A percentile compares a stretch with the other conserved stretches of the same genome.
Evolutionary conservation across 2,888 invertebrate genomes (phyloP).

Genomic region (Tiliacea aurago): DNA sequence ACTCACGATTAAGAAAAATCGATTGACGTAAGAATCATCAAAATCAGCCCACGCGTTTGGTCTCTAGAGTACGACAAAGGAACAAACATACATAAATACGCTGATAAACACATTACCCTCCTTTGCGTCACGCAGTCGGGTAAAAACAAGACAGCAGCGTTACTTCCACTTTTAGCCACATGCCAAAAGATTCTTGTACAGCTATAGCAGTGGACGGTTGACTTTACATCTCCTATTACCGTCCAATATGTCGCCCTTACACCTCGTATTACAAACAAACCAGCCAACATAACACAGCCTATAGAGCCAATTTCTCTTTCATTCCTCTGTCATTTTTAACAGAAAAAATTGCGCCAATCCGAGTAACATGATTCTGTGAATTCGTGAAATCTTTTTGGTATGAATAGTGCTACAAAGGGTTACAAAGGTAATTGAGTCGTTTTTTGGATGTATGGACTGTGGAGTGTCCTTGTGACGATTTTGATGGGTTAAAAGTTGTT

Average conservation of each 20-base stretch:
- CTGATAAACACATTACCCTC: too few relatives aligned
- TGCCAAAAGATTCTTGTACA: too few relatives aligned
- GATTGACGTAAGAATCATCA: too few relatives aligned
- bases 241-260: constrained; percentile 11
- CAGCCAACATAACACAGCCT: constrained; percentile 7
- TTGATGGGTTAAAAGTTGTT: not conserved
- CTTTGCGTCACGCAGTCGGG: too few relatives aligned
- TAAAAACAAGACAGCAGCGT: too few relatives aligned
- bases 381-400: constrained; percentile 39
- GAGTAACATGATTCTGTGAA: constrained; percentile 37
- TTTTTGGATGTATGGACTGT: not conserved
- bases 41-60: too few relatives aligned
- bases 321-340: constrained; percentile 63
- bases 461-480: not conserved
- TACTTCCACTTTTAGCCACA: too few relatives aligned
- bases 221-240: not conserved
- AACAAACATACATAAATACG: too few relatives aligned
- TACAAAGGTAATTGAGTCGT: constrained; percentile 16
- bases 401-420: not conserved
- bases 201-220: not conserved
- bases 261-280: constrained; percentile 43
- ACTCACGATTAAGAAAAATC: too few relatives aligned
- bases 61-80: too few relatives aligned
- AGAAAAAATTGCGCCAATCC: constrained; percentile 52
- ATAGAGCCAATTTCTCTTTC: constrained; percentile 59